phyloP scores from a whole-genome alignment of 1,140 invertebrate species.

The Eurytemora carolleeae region DNA sequence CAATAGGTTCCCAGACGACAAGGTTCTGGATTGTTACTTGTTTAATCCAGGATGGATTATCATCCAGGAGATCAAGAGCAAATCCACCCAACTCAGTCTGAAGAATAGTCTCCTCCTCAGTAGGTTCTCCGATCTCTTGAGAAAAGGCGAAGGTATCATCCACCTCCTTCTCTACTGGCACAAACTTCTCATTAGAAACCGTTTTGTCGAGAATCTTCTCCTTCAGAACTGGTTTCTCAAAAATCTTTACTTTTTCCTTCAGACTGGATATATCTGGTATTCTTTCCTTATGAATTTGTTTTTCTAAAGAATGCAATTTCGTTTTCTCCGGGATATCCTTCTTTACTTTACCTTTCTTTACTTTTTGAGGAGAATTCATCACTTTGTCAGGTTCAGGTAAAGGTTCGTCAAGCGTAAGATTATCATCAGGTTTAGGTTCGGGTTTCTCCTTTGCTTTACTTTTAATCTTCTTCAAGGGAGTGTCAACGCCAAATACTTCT shows the following conservation, averaged over 20 bases:
- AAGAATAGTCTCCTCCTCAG: constrained; percentile 5
- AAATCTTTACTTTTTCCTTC: background rate
- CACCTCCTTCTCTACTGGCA: no score
- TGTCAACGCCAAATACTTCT: constrained; percentile 12
- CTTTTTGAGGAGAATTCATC: background rate
- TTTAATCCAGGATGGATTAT: constrained; percentile 5
- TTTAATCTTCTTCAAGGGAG: background rate
- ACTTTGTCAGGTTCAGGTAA: no score
- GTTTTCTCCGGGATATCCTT: background rate
- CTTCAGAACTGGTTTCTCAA: no score
- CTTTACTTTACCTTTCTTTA: no score
- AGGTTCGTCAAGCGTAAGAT: background rate
- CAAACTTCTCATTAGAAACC: background rate
- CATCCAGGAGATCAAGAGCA: constrained; percentile 11
- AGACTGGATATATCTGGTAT: no score
- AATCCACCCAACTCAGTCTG: constrained; percentile 3
- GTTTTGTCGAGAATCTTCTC: background rate
- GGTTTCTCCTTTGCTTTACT: background rate
- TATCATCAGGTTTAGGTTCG: background rate
- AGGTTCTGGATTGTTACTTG: constrained; percentile 11
- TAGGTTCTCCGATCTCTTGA: background rate
- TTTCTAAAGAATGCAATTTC: no score
- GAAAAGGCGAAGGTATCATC: background rate
- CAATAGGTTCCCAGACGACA: constrained; percentile 14
- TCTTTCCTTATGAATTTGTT: no score